Percentiles rank a stretch among this genome's conserved stretches.
These are phyloP conservation scores for Pangasius larnaudii DNA, from an alignment of 2,797 vertebrate genomes.

Conservation along the genomic window DNA sequence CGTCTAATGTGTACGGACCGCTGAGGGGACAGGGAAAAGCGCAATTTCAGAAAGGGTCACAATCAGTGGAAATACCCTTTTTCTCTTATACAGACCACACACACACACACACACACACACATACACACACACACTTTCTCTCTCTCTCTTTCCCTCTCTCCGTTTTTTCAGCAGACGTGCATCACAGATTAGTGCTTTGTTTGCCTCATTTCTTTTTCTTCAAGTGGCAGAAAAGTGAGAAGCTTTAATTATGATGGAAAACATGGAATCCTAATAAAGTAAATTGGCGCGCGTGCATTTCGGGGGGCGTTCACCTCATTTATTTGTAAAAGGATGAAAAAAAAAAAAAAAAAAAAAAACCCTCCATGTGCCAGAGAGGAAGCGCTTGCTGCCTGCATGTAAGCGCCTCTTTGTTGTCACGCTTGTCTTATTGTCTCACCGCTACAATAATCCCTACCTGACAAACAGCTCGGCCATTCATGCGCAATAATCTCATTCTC, in stretches of 20 bases:
- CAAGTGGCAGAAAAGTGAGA: slow-evolving; percentile 91
- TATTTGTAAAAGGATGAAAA: slow-evolving; percentile 37
- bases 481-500: slow-evolving; percentile 36
- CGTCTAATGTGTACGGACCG: slow-evolving; percentile 99
- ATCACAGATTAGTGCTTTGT: slow-evolving; percentile 88
- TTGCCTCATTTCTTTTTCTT: slow-evolving; percentile 76
- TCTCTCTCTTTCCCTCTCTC: background rate
- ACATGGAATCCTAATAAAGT: slow-evolving; percentile 49
- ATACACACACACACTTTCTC: background rate
- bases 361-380: slow-evolving; percentile 1
- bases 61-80: slow-evolving; percentile 54
- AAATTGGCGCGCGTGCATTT: slow-evolving; percentile 25
- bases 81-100: slow-evolving; percentile 40
- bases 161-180: slow-evolving; percentile 41
- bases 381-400: slow-evolving; percentile 58
- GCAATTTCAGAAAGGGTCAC: slow-evolving; percentile 78
- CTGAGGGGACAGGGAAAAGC: slow-evolving; percentile 73
- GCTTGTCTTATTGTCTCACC: slow-evolving; percentile 51
- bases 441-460: slow-evolving; percentile 39
- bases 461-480: slow-evolving; percentile 30
- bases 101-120: slow-evolving; percentile 6
- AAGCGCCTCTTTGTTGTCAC: slow-evolving; percentile 64
- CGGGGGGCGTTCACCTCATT: slow-evolving; percentile 46
- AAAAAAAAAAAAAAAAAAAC: background rate
- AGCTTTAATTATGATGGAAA: slow-evolving; percentile 89